Base-by-base conservation (phyloP, 1,140 invertebrate species). In the Cephus cinctus region DNA sequence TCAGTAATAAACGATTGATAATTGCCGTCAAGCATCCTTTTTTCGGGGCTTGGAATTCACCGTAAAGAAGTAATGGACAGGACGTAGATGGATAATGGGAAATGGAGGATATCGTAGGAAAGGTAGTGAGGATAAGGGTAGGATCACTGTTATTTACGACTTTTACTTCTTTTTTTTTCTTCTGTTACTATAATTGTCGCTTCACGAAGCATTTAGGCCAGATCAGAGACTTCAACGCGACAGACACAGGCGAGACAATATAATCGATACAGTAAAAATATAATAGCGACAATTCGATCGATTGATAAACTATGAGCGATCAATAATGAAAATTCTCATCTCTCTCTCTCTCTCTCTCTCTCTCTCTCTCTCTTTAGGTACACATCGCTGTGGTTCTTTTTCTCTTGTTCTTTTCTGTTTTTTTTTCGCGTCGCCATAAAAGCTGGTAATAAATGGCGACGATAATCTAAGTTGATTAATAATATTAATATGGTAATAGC, bases 221-320 rank as follows among this genome's bases (percentile, higher is more conserved):
- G 9, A 36, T 36, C 19, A 36, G 34, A 15, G 34, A n/a, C n/a
- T n/a, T n/a, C n/a, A n/a, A n/a, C n/a, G n/a, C n/a, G 14, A 21
- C 59, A 54, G 58, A 63, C 61, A 61, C 60, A 63, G 61, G 50
- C 47, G 47, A 54, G 43, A 52, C 32, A 16, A 50, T 36, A 36
- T 52, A 61, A 61, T 54, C n/a, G 50, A 58, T 53, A 61, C 30
- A 49, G 49, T 63, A 57, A 50, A 58, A 54, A 60, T 64, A 62
- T 52, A 55, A 54, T 49, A 47, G 53, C 14, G 50, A 62, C 42
- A 56, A 55, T 43, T 58, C 47, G 49, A 50, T 58, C 43, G 48
- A 60, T 52, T 52, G 44, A 59, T 36, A 40, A 39, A 23, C 11
- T 14, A 5, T 14, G n/a, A 22, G 19, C 44, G 25, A 20, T 20